These are phyloP conservation scores for Dicycla oo DNA, from an alignment of 2,888 invertebrate genomes.

Conservation along the genomic window DNA sequence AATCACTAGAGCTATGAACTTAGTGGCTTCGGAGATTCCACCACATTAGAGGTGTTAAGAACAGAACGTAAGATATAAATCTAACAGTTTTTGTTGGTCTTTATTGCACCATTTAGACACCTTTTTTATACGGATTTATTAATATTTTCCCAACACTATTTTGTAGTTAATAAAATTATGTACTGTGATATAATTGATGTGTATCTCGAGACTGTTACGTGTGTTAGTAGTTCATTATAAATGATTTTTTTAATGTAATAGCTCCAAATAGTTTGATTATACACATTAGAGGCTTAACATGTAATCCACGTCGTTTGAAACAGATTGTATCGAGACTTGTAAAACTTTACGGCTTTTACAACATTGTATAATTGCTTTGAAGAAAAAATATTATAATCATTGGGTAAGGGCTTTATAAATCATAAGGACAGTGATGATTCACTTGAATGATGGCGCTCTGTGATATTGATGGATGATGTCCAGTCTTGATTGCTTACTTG, in stretches of 20 bases:
- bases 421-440: conserved; percentile 59
- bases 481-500: conserved; percentile 50
- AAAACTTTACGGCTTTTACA: conserved; percentile 49
- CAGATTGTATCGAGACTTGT: conserved; percentile 55
- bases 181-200: conserved; percentile 61
- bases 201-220: conserved; percentile 55
- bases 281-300: conserved; percentile 55
- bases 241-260: conserved; percentile 58
- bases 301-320: conserved; percentile 55
- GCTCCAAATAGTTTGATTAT: conserved; percentile 61
- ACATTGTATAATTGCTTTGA: conserved; percentile 51
- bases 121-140: conserved; percentile 42
- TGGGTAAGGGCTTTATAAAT: conserved; percentile 52
- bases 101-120: conserved; percentile 50
- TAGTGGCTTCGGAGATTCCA: conserved; percentile 30
- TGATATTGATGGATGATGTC: conserved; percentile 52
- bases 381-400: conserved; percentile 42
- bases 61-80: conserved; percentile 61
- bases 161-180: conserved; percentile 55
- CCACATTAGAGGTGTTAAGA: conserved; percentile 53
- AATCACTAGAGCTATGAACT: conserved; percentile 55
- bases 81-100: conserved; percentile 50
- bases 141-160: conserved; percentile 46
- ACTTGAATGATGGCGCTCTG: conserved; percentile 48
- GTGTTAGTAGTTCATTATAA: conserved; percentile 62